phyloP scores from a whole-genome alignment of 2,113 vertebrate species.

The Lagopus muta region DNA sequence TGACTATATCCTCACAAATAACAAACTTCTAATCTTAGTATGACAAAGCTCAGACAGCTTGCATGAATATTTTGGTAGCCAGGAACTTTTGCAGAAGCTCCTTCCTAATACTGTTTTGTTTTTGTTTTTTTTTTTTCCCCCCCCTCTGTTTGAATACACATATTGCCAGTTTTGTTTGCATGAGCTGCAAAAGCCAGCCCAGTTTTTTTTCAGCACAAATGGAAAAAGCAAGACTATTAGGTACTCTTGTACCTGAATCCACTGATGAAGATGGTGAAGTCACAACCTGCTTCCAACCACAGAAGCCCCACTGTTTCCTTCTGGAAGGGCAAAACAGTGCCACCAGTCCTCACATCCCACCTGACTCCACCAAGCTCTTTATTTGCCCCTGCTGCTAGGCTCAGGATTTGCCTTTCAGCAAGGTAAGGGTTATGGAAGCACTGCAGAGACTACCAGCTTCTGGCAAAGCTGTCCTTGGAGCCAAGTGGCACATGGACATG shows the following conservation, averaged over 20 bases:
- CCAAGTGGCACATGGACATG: too few relatives aligned
- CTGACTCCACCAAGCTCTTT: accelerated
- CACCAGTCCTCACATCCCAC: neutral
- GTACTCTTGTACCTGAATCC: neutral
- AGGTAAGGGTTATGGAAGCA: too few relatives aligned
- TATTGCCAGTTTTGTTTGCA: neutral
- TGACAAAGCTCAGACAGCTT: neutral
- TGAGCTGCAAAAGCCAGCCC: neutral
- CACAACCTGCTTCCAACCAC: neutral
- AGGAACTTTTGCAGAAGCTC: neutral
- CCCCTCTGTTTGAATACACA: neutral
- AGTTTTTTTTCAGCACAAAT: neutral
- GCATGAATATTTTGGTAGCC: neutral
- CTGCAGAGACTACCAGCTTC: neutral
- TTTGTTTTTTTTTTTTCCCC: neutral
- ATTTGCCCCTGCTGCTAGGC: neutral
- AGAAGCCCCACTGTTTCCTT: accelerated
- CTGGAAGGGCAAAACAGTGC: neutral
- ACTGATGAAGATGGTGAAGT: accelerated
- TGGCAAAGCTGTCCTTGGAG: neutral
- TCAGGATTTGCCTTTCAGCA: neutral
- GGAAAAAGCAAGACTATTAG: neutral
- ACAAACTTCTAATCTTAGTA: neutral
- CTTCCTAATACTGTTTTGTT: neutral
- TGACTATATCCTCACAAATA: neutral